Percentiles rank a stretch among this genome's conserved stretches.
Evolutionary conservation across 1,140 invertebrate genomes (phyloP).

Genomic region (Polypedilum pembai): DNA sequence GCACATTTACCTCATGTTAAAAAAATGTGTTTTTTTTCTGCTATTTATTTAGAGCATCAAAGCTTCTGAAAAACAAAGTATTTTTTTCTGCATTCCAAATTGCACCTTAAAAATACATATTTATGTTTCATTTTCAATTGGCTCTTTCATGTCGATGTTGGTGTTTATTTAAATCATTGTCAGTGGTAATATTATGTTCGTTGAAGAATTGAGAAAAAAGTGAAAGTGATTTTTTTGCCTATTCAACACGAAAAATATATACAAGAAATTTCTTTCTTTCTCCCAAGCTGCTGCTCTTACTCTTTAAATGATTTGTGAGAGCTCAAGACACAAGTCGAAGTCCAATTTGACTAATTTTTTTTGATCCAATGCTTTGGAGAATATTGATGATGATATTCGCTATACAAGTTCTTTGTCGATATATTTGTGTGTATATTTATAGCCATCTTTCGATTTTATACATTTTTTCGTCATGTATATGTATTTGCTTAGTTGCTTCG

Average conservation of each 20-base stretch:
- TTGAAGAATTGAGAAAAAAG: slow-evolving; percentile 18
- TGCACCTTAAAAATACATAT: neutral
- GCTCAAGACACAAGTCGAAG: too few species aligned
- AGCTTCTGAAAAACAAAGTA: neutral
- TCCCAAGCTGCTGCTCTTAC: slow-evolving; percentile 4
- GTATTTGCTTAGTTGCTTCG: neutral
- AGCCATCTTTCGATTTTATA: too few species aligned
- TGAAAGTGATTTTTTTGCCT: slow-evolving; percentile 26
- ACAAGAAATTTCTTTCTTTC: slow-evolving; percentile 20
- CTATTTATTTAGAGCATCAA: too few species aligned
- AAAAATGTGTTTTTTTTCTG: too few species aligned
- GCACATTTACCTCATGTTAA: too few species aligned
- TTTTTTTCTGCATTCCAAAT: slow-evolving; percentile 5
- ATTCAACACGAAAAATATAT: neutral
- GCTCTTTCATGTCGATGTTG: neutral
- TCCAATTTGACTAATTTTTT: too few species aligned
- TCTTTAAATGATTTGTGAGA: neutral
- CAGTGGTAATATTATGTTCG: neutral
- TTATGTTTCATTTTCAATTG: too few species aligned
- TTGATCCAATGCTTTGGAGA: too few species aligned
- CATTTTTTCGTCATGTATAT: neutral
- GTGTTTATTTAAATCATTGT: slow-evolving; percentile 23
- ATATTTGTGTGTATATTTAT: too few species aligned
- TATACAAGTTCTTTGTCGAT: too few species aligned
- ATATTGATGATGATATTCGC: too few species aligned